phyloP scores from a whole-genome alignment of 2,113 vertebrate species.

The Raja brachyura region DNA sequence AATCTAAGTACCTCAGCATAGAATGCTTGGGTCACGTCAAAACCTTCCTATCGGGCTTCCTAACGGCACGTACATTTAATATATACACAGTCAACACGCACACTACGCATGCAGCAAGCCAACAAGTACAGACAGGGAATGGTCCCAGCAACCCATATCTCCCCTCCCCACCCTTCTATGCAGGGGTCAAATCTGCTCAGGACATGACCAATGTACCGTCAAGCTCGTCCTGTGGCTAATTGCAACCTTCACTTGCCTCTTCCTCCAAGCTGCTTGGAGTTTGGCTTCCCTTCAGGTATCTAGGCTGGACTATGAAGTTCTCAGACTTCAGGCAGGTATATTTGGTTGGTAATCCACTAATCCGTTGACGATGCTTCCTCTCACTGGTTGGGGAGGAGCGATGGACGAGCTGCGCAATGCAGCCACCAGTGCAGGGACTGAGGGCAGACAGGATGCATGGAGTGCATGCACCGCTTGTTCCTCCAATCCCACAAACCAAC shows the following conservation, averaged over 20 bases:
- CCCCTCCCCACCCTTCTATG: neutral
- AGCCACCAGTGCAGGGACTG: too few relatives aligned
- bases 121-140: neutral
- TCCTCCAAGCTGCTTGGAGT: neutral
- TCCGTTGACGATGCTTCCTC: neutral
- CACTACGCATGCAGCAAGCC: neutral
- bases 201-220: neutral
- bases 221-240: too few relatives aligned
- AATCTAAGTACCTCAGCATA: neutral
- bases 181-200: too few relatives aligned
- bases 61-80: constrained; percentile 7
- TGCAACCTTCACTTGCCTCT: neutral
- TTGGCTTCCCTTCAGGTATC: neutral
- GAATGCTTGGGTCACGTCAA: neutral
- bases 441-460: too few relatives aligned
- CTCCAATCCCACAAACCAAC: neutral
- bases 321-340: neutral
- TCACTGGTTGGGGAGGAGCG: too few relatives aligned
- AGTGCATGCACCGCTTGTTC: neutral
- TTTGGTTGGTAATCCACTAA: neutral
- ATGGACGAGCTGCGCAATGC: too few relatives aligned
- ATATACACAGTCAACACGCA: neutral
- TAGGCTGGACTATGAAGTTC: neutral
- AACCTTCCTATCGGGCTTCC: neutral
- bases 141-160: neutral